Conservation (phyloP, 2,888 invertebrate genomes). For the Alentia gelatinosa region DNA sequence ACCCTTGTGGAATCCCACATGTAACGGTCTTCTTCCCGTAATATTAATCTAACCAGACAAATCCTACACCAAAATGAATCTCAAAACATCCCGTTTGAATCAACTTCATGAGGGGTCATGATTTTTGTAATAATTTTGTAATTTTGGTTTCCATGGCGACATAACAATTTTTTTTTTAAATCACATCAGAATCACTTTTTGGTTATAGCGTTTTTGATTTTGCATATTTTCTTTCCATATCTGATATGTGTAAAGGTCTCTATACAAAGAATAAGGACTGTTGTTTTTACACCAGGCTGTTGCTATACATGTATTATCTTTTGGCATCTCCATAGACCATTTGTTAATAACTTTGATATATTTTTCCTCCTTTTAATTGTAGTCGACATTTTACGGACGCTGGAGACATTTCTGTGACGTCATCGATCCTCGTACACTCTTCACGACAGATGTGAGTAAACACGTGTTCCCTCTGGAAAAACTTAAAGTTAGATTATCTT, state of each 20-base stretch:
- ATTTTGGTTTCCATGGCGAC: no score
- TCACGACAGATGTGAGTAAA: constrained; percentile 79
- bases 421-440: constrained; percentile 81
- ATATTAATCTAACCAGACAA: no score
- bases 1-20: no score
- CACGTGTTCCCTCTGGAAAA: neutral
- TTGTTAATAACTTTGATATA: neutral
- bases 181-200: no score
- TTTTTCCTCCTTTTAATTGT: constrained; percentile 59
- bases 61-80: no score
- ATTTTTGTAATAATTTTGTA: no score
- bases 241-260: neutral
- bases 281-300: neutral
- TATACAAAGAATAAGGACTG: neutral
- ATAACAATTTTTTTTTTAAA: no score
- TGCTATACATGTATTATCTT: neutral
- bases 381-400: constrained; percentile 80
- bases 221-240: neutral
- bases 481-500: neutral
- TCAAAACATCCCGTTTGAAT: no score
- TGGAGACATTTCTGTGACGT: constrained; percentile 81
- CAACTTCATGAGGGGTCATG: no score
- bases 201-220: no score
- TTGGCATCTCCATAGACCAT: neutral
- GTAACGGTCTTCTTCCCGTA: no score